These are phyloP conservation scores for Hetaerina americana DNA, from an alignment of 1,140 invertebrate genomes.

Conservation along the genomic window DNA sequence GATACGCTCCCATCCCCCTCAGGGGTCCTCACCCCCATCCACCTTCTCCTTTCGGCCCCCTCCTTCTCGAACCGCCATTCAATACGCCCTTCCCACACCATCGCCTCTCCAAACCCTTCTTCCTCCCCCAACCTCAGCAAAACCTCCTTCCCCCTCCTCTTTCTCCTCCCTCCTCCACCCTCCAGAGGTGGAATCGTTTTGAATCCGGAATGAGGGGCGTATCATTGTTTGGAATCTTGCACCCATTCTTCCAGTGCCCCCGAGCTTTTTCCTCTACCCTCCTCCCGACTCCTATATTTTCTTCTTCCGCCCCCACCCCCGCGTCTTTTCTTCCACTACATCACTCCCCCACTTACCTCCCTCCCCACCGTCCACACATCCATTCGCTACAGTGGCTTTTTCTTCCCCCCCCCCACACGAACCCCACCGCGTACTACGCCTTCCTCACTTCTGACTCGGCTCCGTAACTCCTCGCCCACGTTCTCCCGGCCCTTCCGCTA, in stretches of 20 bases:
- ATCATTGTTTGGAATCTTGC: not conserved
- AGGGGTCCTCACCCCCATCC: too few species aligned
- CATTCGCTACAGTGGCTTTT: not conserved
- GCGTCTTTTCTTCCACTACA: not conserved
- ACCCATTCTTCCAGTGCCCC: not conserved
- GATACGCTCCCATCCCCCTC: too few species aligned
- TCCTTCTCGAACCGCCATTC: too few species aligned
- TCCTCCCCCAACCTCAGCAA: too few species aligned
- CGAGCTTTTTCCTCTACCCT: not conserved
- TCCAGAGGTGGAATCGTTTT: not conserved
- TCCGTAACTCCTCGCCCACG: too few species aligned
- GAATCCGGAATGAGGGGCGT: not conserved
- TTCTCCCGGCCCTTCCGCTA: too few species aligned
- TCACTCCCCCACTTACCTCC: not conserved
- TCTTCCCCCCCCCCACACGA: not conserved
- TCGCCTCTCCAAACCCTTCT: too few species aligned
- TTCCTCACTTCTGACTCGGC: too few species aligned
- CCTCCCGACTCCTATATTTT: not conserved
- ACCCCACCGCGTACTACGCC: too few species aligned
- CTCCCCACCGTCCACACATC: not conserved
- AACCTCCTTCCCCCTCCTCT: too few species aligned
- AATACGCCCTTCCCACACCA: too few species aligned
- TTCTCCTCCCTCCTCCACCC: not conserved
- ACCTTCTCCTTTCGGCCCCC: too few species aligned
- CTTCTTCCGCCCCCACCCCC: not conserved